These are phyloP conservation scores for Gymnobelideus leadbeateri DNA, from an alignment of 2,113 vertebrate genomes.

Conservation along the genomic window DNA sequence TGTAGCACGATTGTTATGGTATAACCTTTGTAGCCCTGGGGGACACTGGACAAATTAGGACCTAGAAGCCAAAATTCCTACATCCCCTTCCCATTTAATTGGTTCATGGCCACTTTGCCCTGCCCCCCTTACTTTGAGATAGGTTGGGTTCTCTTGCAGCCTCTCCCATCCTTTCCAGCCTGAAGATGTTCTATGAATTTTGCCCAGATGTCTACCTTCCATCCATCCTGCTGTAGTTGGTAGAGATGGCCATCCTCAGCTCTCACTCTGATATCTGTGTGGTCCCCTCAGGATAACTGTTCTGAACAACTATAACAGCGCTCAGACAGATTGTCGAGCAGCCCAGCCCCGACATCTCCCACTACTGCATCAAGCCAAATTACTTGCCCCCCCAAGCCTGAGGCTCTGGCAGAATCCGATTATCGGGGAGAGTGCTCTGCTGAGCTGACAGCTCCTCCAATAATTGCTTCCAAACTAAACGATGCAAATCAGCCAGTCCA, in stretches of 20 bases:
- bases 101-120: neutral
- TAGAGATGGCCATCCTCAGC: neutral
- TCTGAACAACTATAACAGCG: constrained; percentile 68
- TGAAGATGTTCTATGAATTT: neutral
- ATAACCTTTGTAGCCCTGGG: neutral
- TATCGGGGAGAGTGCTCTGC: constrained; percentile 63
- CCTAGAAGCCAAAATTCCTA: neutral
- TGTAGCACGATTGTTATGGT: neutral
- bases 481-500: constrained; percentile 69
- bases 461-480: constrained; percentile 79
- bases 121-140: neutral
- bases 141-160: neutral
- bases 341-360: constrained; percentile 64
- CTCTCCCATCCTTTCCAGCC: neutral
- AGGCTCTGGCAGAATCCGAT: constrained; percentile 75
- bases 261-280: constrained; percentile 64
- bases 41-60: neutral
- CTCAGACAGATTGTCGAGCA: constrained; percentile 67
- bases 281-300: constrained; percentile 68
- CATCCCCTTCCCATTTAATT: neutral
- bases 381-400: constrained; percentile 67
- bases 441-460: constrained; percentile 73
- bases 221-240: constrained; percentile 17
- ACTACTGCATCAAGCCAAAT: constrained; percentile 77
- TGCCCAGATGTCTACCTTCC: neutral